Evolutionary conservation across 2,888 invertebrate species (phyloP), one percentile per base, ranked within the genome.

Genomic region (Trissolcus japonicus): DNA sequence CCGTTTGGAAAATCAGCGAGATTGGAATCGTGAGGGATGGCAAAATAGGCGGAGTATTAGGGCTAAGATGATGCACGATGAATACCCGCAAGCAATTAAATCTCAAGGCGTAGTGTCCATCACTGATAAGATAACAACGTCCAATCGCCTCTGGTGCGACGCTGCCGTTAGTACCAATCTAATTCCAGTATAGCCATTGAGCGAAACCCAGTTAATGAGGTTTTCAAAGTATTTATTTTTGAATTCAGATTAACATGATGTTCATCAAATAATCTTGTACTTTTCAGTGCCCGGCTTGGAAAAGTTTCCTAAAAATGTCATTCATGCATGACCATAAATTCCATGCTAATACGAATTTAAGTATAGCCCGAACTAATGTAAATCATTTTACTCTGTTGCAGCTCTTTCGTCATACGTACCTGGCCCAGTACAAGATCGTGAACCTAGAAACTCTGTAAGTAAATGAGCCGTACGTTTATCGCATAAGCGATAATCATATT

Each of bases 371-470:
- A 50, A 67, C 29, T 72, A 67, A 76, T 46, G 51, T 57, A 66
- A 72, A 63, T 66, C 13, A 43, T 77, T 78, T 80, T 78, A 83
- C 85, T 85, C 79, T 86, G 84, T 89, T 90, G 61, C 90, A 95
- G 95, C 91, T 94, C 43, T 96, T 94, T 89, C 92, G 96, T 72
- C 93, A 96, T 87, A 95, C 95, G 81, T 95, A 93, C 86, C 87
- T 92, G 61, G 96, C 95, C 2, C 91, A 92, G 71, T 96, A 96
- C 88, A 91, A 92, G 61, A 92, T 94, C 43, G 90, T 94, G 61
- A 92, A 95, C 83, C 85, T 94, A 13, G 87, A 90, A 59, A 92
- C 91, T 0, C 90, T 91, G 80, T 90, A 87, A 86, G 90, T 85
- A 88, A 88, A 67, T 81, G 81, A 83, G 80, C 80, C 76, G 63